Evolutionary conservation across 2,113 vertebrate species (phyloP).

Genomic region (Callopanchax toddi): DNA sequence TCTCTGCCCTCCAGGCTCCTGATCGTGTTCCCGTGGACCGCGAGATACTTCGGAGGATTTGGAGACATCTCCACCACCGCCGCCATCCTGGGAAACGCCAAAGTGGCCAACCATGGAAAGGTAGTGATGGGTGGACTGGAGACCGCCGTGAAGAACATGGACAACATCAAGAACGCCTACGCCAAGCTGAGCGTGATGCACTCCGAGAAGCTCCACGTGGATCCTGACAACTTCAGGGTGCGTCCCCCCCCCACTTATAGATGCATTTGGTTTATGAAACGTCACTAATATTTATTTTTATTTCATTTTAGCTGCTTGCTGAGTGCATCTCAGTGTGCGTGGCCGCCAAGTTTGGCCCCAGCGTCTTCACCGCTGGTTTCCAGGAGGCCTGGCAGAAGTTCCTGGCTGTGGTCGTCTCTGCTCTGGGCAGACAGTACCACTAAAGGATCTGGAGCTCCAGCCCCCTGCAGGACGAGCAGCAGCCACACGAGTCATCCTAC

Average conservation of each 20-base stretch:
- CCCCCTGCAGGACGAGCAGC: neutral
- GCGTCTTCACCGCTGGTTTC: slow-evolving; percentile 58
- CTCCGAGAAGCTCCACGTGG: slow-evolving; percentile 86
- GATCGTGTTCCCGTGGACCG: slow-evolving; percentile 76
- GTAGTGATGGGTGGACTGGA: slow-evolving; percentile 78
- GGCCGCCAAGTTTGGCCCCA: slow-evolving; percentile 53
- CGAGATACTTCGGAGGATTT: slow-evolving; percentile 85
- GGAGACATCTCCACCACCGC: slow-evolving; percentile 77
- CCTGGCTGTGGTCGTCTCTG: slow-evolving; percentile 54
- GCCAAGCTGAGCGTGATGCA: slow-evolving; percentile 82
- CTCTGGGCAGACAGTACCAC: slow-evolving; percentile 23
- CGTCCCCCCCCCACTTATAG: neutral
- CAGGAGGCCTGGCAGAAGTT: slow-evolving; percentile 84
- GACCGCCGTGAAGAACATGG: slow-evolving; percentile 76
- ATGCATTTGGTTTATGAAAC: neutral
- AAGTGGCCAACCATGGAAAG: slow-evolving; percentile 76
- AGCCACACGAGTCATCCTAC: neutral
- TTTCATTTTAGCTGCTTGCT: neutral
- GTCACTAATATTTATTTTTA: neutral
- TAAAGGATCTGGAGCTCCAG: neutral
- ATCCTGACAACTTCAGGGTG: slow-evolving; percentile 89
- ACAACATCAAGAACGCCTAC: slow-evolving; percentile 74
- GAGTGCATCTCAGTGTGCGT: slow-evolving; percentile 43
- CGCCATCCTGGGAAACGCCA: slow-evolving; percentile 69
- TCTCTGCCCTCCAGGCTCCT: slow-evolving; percentile 71